Base-by-base conservation (phyloP, 2,113 vertebrate genomes). In the Mola mola region DNA sequence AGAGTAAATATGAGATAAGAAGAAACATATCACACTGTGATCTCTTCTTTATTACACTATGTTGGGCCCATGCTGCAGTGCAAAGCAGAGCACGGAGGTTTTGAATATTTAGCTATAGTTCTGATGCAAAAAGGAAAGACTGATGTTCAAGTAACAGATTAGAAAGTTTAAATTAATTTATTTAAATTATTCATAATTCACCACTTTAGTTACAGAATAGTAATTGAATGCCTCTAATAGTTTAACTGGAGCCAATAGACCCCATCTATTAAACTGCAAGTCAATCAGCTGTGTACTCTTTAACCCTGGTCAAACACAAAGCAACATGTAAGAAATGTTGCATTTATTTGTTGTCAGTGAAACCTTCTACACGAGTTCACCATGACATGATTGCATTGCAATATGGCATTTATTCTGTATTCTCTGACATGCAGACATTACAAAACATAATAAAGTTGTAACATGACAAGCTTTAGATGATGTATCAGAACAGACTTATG, bases 271-370 rank as follows among this genome's bases (percentile, higher is more conserved):
- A n/a, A n/a, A n/a, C n/a, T n/a, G n/a, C n/a, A n/a, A n/a, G n/a
- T n/a, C n/a, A n/a, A n/a, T n/a, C n/a, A n/a, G n/a, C n/a, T n/a
- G n/a, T n/a, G n/a, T n/a, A n/a, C n/a, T n/a, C n/a, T n/a, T n/a
- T n/a, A n/a, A n/a, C n/a, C n/a, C n/a, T n/a, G n/a, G n/a, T n/a
- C n/a, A n/a, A n/a, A n/a, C n/a, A n/a, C n/a, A n/a, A 21, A 19
- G 10, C 15, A 17, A 40, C 28, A 3, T 21, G 58, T 19, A n/a
- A 36, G 56, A 72, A 70, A 73, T 40, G 70, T 49, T 62, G n/a
- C 56, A 26, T 66, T 84, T 46, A 56, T 51, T 78, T 19, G 68
- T 53, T 87, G 84, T 57, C 81, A 77, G 85, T 70, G 65, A 86
- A 79, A 81, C 76, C n/a, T n/a, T 55, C 38, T 67, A 79, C 60